Evolutionary conservation across 2,888 invertebrate genomes (phyloP).

Genomic region (Chorisops tibialis): DNA sequence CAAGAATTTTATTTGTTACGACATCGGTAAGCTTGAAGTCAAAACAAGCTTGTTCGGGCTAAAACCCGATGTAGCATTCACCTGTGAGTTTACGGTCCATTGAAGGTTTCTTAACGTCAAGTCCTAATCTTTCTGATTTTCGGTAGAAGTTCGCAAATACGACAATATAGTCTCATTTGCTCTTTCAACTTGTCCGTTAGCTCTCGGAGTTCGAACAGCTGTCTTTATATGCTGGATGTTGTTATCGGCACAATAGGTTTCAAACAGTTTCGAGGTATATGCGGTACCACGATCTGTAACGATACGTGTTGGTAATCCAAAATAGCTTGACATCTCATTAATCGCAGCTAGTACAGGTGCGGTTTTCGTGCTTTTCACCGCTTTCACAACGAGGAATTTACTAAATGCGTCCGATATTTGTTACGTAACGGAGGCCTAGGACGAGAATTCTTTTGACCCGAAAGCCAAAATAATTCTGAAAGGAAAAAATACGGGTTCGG

Average conservation of each 20-base stretch:
- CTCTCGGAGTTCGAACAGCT: too few species aligned
- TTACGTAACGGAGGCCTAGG: too few species aligned
- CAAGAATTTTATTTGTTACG: background rate
- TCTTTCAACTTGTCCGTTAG: conserved; percentile 35
- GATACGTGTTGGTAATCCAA: conserved; percentile 37
- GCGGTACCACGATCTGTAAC: conserved; percentile 35
- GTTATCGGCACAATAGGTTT: conserved; percentile 33
- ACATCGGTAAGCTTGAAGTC: conserved; percentile 29
- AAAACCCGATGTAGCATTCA: background rate
- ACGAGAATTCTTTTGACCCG: too few species aligned
- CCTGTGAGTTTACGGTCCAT: conserved; percentile 25
- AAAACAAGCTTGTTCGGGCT: conserved; percentile 20
- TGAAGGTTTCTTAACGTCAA: conserved; percentile 28
- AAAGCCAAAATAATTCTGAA: too few species aligned
- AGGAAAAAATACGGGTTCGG: too few species aligned
- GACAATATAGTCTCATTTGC: conserved; percentile 33
- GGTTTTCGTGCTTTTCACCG: conserved; percentile 32
- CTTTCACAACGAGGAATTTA: conserved; percentile 30
- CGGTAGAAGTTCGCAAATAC: conserved; percentile 34
- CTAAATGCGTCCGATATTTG: conserved; percentile 31
- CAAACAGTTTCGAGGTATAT: conserved; percentile 33
- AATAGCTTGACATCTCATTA: conserved; percentile 34
- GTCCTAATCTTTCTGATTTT: conserved; percentile 31
- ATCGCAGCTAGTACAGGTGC: conserved; percentile 32
- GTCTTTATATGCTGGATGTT: conserved; percentile 37